Base-by-base conservation (phyloP, 2,888 invertebrate genomes). In the Ennomos erosarius region DNA sequence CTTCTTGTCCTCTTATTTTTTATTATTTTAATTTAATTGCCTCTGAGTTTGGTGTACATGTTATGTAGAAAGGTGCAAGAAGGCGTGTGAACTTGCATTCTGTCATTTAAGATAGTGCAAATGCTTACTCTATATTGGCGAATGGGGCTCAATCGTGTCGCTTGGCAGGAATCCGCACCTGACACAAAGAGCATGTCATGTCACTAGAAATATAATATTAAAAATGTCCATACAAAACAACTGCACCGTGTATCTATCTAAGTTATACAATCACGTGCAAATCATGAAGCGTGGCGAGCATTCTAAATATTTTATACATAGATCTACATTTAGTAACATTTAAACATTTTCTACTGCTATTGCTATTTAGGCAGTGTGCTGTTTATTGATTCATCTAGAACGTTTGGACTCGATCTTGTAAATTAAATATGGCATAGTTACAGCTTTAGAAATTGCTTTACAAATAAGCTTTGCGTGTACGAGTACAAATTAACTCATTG, bases 81-180 rank as follows among this genome's bases (percentile, higher is more conserved):
- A 70, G 67, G 67, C 67, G 72, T 73, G 73, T 65, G 64, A 63
- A 66, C 47, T 60, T 48, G 50, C 62, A 57, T 58, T 60, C 60
- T 48, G 50, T 55, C 53, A 53, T 55, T 61, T 53, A 59, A 26
- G 44, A 69, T 73, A 70, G 62, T 73, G 58, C 71, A 67, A 79
- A 87, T 89, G 89, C 90, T 90, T 90, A 90, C 90, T 88, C 87
- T 90, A 90, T 84, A 90, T 87, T 75, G 90, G 89, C 80, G 90
- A 89, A 87, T 89, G 89, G 78, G 89, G 88, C 84, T 90, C 88
- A 85, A 89, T 88, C 83, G 88, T 85, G 85, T 90, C 90, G 82
- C 84, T 88, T 74, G 90, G 90, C 89, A 89, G 90, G 90, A 90
- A 90, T 75, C 90, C 89, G 90, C 90, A 90, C 84, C 90, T 90